Evolutionary conservation across 2,888 invertebrate species (phyloP).

Genomic region (Agriopis leucophaearia): DNA sequence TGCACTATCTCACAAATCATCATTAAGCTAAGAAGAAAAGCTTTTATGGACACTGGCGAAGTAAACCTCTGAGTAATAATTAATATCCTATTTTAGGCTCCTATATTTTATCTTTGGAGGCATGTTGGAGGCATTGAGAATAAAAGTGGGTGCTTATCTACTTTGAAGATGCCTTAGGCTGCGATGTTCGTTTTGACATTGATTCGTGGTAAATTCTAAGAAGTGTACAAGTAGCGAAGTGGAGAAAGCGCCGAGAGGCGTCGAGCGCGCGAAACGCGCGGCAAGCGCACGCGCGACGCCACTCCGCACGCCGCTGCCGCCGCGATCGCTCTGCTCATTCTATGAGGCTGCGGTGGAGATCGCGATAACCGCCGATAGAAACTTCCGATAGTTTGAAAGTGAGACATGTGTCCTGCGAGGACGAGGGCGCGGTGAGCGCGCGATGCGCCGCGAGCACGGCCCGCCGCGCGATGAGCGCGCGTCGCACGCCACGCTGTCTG

Average conservation of each 20-base stretch:
- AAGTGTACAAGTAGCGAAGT: conserved; percentile 50
- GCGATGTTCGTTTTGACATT: conserved; percentile 36
- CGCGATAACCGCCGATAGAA: conserved; percentile 52
- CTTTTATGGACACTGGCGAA: neutral
- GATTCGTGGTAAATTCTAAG: conserved; percentile 45
- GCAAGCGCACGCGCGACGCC: conserved; percentile 82
- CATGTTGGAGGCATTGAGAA: neutral
- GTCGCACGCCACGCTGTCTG: conserved; percentile 63
- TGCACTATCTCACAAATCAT: conserved; percentile 26
- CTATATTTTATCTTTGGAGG: neutral
- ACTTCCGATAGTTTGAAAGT: conserved; percentile 23
- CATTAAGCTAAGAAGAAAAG: conserved; percentile 17
- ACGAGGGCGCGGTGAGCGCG: conserved; percentile 67
- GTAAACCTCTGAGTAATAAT: neutral
- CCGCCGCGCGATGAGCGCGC: conserved; percentile 80
- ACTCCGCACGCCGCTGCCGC: conserved; percentile 71
- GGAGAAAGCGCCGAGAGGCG: conserved; percentile 52
- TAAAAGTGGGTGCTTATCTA: conserved; percentile 1
- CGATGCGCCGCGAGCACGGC: conserved; percentile 71
- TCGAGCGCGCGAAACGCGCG: conserved; percentile 47
- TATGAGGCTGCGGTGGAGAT: conserved; percentile 51
- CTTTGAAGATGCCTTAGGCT: conserved; percentile 26
- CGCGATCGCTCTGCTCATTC: conserved; percentile 70
- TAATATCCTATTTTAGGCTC: neutral
- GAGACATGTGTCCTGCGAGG: conserved; percentile 39